Percentiles rank a stretch among this genome's conserved stretches.
Conservation (phyloP, 2,113 vertebrate genomes). For the Rhinichthys klamathensis region DNA sequence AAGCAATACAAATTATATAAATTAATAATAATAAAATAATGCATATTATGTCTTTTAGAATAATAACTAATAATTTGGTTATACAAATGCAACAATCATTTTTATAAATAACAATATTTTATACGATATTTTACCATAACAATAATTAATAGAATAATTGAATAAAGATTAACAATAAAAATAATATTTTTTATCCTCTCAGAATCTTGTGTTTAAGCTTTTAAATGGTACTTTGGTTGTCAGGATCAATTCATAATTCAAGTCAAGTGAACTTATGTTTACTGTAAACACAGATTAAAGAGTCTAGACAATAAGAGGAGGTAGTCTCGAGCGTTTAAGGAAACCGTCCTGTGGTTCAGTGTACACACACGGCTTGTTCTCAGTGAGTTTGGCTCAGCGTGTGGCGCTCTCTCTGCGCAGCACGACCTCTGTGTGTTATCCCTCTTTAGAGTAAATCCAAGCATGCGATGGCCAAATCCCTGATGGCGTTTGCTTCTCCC, state of each 20-base stretch:
- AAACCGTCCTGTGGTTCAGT: neutral
- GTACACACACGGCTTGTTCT: neutral
- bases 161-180: too few species aligned
- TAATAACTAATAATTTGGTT: too few species aligned
- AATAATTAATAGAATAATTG: too few species aligned
- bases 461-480: constrained; percentile 65
- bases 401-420: neutral
- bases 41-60: too few species aligned
- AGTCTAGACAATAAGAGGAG: neutral
- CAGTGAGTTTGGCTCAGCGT: neutral
- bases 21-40: too few species aligned
- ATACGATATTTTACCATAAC: too few species aligned
- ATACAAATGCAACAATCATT: too few species aligned
- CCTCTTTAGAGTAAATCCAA: constrained; percentile 70
- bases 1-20: too few species aligned
- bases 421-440: constrained; percentile 48
- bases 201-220: too few species aligned
- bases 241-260: neutral
- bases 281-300: neutral
- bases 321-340: neutral
- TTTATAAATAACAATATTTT: too few species aligned
- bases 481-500: constrained; percentile 63
- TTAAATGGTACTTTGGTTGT: neutral
- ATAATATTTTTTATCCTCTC: too few species aligned
- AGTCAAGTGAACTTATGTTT: neutral